These are phyloP conservation scores for Notolabrus celidotus DNA, from an alignment of 2,797 vertebrate species.

Conservation along the genomic window DNA sequence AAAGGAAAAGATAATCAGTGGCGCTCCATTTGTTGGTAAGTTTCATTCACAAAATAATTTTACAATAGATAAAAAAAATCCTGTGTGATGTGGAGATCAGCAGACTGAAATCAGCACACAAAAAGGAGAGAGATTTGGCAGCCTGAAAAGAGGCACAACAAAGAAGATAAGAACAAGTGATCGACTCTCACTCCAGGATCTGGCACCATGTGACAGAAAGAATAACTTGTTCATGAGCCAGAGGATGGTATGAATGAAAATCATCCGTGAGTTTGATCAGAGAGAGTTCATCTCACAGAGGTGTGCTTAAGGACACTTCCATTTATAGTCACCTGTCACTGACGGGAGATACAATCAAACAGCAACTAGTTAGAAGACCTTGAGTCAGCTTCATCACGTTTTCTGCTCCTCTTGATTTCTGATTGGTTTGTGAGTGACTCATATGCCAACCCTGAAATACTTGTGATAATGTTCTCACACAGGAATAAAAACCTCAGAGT, in stretches of 20 bases:
- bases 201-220: background rate
- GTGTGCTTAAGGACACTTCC: background rate
- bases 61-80: background rate
- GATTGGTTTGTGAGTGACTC: background rate
- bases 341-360: background rate
- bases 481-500: background rate
- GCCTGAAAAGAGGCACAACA: background rate
- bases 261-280: background rate
- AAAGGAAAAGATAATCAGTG: background rate
- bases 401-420: background rate
- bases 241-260: background rate
- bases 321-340: background rate
- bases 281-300: too few species aligned
- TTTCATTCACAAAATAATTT: conserved; percentile 3
- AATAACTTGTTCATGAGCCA: background rate
- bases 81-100: background rate
- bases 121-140: background rate
- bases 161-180: background rate
- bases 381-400: background rate
- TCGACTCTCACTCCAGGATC: background rate
- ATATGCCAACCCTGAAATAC: background rate
- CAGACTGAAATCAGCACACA: background rate
- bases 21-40: background rate
- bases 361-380: background rate
- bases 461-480: background rate